Conservation (phyloP, 2,113 vertebrate species). For the Mesoclemmys tuberculata region DNA sequence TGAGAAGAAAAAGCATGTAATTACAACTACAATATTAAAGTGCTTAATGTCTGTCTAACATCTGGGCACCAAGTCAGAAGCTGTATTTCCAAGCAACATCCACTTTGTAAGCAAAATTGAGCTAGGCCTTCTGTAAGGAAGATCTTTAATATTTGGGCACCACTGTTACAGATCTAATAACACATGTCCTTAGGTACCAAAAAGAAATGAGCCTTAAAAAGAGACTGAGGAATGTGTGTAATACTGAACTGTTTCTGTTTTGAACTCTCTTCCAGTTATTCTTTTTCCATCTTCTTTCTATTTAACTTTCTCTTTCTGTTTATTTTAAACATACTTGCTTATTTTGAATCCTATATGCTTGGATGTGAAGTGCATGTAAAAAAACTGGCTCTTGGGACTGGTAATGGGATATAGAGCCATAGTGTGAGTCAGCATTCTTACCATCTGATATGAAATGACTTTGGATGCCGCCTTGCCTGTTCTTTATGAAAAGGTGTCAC, state of each 20-base stretch:
- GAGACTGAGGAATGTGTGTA: background rate
- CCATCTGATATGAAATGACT: background rate
- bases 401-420: background rate
- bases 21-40: slow-evolving; percentile 63
- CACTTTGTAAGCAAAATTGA: slow-evolving; percentile 12
- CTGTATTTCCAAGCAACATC: slow-evolving; percentile 9
- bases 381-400: rapidly evolving
- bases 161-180: background rate
- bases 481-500: background rate
- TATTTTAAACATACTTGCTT: slow-evolving; percentile 3
- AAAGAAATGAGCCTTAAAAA: background rate
- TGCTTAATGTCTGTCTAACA: slow-evolving; percentile 65
- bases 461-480: background rate
- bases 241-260: background rate
- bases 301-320: slow-evolving; percentile 4
- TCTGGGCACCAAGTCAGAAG: slow-evolving; percentile 54
- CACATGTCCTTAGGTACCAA: background rate
- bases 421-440: background rate
- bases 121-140: background rate
- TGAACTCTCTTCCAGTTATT: background rate
- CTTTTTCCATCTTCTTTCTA: slow-evolving; percentile 31
- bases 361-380: background rate
- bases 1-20: slow-evolving; percentile 62
- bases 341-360: background rate
- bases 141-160: background rate